Percentiles rank a stretch among this genome's conserved stretches.
Conservation (phyloP, 2,113 vertebrate genomes). For the Clarias gariepinus region DNA sequence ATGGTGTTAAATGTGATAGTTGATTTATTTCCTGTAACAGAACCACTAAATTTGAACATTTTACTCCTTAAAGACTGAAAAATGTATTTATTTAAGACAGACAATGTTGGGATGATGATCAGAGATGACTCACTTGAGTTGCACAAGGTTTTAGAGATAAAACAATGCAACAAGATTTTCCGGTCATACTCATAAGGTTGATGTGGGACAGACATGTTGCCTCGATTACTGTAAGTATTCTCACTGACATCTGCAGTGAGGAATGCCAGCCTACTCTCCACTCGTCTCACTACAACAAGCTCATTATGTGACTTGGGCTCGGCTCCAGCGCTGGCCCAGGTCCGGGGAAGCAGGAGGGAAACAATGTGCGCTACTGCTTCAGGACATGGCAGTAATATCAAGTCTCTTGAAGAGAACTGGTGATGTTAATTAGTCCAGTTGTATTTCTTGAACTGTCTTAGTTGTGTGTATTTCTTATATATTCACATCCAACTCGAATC, state of each 20-base stretch:
- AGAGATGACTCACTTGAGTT: too few species aligned
- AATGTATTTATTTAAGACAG: background rate
- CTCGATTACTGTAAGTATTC: conserved; percentile 42
- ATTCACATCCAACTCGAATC: background rate
- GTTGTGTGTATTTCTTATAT: background rate
- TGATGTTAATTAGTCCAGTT: background rate
- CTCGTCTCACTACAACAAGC: conserved; percentile 57
- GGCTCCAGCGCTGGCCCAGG: conserved; percentile 51
- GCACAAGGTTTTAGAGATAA: too few species aligned
- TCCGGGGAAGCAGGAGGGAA: conserved; percentile 56
- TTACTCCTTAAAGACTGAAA: too few species aligned
- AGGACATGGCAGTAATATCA: background rate
- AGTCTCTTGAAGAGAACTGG: background rate
- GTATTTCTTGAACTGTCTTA: background rate
- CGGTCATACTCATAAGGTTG: background rate
- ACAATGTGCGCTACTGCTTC: conserved; percentile 53
- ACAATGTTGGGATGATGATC: too few species aligned
- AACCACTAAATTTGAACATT: background rate
- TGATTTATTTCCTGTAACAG: background rate
- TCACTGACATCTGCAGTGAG: conserved; percentile 55
- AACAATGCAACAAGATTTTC: background rate
- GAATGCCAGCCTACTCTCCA: conserved; percentile 59
- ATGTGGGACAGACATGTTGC: conserved; percentile 37
- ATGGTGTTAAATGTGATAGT: background rate
- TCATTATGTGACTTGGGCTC: conserved; percentile 57